These are phyloP conservation scores for Sylvia atricapilla DNA, from an alignment of 2,113 vertebrate genomes.

Conservation along the genomic window DNA sequence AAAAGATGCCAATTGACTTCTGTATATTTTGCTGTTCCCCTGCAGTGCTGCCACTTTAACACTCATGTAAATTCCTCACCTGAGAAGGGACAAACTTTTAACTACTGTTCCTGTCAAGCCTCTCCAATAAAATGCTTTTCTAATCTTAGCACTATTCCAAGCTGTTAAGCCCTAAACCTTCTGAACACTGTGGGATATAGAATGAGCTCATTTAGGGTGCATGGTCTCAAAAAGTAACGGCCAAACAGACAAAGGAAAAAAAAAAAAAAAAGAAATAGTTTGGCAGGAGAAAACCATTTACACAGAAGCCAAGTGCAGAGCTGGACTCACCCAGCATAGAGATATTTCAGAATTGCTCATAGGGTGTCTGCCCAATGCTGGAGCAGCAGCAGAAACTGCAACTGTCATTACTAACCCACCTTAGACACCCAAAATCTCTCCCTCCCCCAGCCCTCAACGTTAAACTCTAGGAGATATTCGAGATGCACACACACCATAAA, in stretches of 20 bases:
- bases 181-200: neutral
- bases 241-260: too few species aligned
- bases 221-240: neutral
- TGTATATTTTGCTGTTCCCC: neutral
- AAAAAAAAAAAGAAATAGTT: neutral
- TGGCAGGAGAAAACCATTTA: neutral
- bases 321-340: rapidly evolving
- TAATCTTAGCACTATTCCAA: neutral
- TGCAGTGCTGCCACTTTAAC: neutral
- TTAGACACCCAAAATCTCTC: neutral
- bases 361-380: neutral
- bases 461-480: neutral
- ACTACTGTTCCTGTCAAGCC: neutral
- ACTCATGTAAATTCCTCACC: neutral
- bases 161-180: neutral
- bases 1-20: neutral
- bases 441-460: neutral
- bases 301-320: neutral
- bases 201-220: neutral
- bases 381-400: neutral
- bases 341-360: neutral
- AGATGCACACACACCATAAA: neutral
- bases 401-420: neutral
- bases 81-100: neutral
- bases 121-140: neutral